Evolutionary conservation across 2,113 vertebrate genomes (phyloP), one percentile per base, ranked within the genome.

Genomic region (Hucho hucho): DNA sequence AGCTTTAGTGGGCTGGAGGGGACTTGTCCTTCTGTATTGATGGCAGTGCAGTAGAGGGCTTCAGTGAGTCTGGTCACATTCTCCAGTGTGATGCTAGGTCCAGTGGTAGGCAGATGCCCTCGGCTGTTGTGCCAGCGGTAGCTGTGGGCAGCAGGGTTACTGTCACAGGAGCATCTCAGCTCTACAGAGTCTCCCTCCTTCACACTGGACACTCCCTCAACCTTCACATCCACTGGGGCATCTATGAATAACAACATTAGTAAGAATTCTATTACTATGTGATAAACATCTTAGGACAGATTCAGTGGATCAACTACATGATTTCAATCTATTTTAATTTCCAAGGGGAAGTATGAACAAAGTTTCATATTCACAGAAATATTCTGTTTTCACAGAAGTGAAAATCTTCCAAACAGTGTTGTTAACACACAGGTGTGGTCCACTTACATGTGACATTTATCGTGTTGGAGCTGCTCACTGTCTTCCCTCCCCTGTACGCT

Each of bases 361-460:
- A 32, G 32, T 53, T 18, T 32, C 32, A 32, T 7, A 32, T 7
- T 32, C 32, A 32, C 32, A 32, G 32, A 32, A 32, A 4, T 1
- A 61, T n/a, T 9, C 6, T 61, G 6, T 59, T n/a, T 59, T 59
- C 56, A 20, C 18, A 59, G 1, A 63, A 43, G 37, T 43, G 37
- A 11, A 43, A 43, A 43, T 43, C 37, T 43, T 11, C 37, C 37
- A 43, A 43, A 43, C 37, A 43, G 9, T 43, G 37, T 11, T 20
- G 14, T 63, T n/a, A 22, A 11, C 1, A 53, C 47, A 53, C 13
- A 14, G 3, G 14, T 2, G 2, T 32, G 13, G 26, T 3, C 22
- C 6, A 86, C 92, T 87, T 83, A 93, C 92, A 75, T 83, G 82
- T 82, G 0, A 93, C 87, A 28, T 72, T 79, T 13, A 93, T 75